phyloP scores from a whole-genome alignment of 2,797 vertebrate species.

The Buceros bicornis region DNA sequence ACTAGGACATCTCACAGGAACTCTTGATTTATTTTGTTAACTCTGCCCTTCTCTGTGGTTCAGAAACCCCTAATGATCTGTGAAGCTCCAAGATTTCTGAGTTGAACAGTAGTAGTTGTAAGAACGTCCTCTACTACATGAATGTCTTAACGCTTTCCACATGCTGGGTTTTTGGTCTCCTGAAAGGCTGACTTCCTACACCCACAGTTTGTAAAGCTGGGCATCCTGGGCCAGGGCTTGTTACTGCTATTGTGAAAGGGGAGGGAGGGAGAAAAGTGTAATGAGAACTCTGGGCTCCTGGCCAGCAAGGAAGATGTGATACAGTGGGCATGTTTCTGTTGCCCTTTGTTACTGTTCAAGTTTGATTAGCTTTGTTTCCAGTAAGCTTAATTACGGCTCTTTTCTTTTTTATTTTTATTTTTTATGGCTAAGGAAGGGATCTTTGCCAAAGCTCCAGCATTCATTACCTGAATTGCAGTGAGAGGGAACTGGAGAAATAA shows the following conservation, averaged over 20 bases:
- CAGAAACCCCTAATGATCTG: slow-evolving; percentile 72
- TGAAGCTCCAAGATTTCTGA: slow-evolving; percentile 65
- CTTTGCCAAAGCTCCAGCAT: slow-evolving; percentile 42
- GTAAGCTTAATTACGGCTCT: slow-evolving; percentile 69
- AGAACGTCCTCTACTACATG: slow-evolving; percentile 35
- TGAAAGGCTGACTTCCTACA: slow-evolving; percentile 62
- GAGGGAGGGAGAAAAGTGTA: background rate
- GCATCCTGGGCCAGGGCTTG: slow-evolving; percentile 40
- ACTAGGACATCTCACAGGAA: slow-evolving; percentile 79
- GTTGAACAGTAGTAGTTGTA: slow-evolving; percentile 66
- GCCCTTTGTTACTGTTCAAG: slow-evolving; percentile 71
- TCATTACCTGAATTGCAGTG: slow-evolving; percentile 31
- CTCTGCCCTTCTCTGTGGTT: slow-evolving; percentile 76
- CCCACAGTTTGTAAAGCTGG: slow-evolving; percentile 30
- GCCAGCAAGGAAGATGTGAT: slow-evolving; percentile 80
- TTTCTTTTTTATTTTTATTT: background rate
- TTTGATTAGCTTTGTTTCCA: slow-evolving; percentile 84
- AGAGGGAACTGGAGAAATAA: background rate
- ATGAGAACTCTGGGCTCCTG: slow-evolving; percentile 77
- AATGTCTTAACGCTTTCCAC: slow-evolving; percentile 68
- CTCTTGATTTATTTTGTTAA: slow-evolving; percentile 83
- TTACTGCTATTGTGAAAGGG: slow-evolving; percentile 60
- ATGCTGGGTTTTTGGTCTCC: slow-evolving; percentile 63
- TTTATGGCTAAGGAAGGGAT: background rate
- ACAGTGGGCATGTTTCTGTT: slow-evolving; percentile 73